A percentile compares a stretch with the other conserved stretches of the same genome.
Evolutionary conservation across 2,888 invertebrate genomes (phyloP).

Genomic region (Ischnus inquisitorius): DNA sequence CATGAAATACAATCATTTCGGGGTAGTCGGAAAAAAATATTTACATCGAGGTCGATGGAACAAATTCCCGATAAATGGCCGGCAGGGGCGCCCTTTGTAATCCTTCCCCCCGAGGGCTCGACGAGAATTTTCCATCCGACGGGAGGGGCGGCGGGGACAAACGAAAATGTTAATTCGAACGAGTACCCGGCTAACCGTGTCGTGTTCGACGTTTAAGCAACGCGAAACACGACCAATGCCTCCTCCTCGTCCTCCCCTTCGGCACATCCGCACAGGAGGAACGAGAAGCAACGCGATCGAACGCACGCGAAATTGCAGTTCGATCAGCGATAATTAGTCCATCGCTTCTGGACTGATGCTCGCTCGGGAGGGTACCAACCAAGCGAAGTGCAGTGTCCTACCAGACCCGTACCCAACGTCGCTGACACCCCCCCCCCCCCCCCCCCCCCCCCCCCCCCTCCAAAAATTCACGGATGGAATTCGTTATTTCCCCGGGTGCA

Average conservation of each 20-base stretch:
- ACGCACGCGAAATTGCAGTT: conserved; percentile 61
- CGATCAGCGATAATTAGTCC: conserved; percentile 62
- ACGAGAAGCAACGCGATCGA: conserved; percentile 28
- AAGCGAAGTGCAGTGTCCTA: neutral
- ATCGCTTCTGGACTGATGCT: conserved; percentile 42
- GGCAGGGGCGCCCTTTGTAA: no score
- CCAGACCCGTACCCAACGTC: conserved; percentile 14
- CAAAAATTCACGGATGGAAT: conserved; percentile 46
- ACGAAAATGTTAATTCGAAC: conserved; percentile 52
- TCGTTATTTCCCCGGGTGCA: conserved; percentile 46
- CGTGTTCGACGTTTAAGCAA: conserved; percentile 50
- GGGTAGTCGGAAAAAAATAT: no score
- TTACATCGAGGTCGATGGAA: no score
- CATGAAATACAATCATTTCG: no score
- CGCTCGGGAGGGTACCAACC: neutral
- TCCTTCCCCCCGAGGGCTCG: neutral
- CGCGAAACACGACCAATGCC: conserved; percentile 32
- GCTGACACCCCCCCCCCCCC: neutral
- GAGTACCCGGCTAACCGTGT: conserved; percentile 48
- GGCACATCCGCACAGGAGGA: conserved; percentile 1
- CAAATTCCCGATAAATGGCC: no score
- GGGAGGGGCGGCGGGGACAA: conserved; percentile 25
- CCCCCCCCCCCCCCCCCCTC: neutral
- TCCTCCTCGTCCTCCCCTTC: conserved; percentile 4
- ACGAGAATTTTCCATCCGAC: neutral